phyloP scores from a whole-genome alignment of 2,888 invertebrate genomes.

The Labia minor region DNA sequence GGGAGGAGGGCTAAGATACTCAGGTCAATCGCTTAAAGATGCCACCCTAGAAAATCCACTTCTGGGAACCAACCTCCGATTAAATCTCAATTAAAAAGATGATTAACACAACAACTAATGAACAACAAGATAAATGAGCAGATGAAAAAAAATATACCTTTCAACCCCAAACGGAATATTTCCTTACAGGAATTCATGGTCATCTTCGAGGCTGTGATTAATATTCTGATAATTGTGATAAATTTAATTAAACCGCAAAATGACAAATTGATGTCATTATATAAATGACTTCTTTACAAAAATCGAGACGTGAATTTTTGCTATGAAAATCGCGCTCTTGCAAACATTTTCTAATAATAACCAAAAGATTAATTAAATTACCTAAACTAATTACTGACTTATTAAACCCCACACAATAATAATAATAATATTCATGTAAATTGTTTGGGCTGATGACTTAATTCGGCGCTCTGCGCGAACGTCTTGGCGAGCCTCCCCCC shows the following conservation, averaged over 20 bases:
- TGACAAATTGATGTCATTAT: background rate
- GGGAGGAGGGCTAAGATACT: background rate
- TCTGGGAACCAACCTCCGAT: too few species aligned
- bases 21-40: background rate
- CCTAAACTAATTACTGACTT: conserved; percentile 13
- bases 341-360: background rate
- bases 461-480: conserved; percentile 1
- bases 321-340: background rate
- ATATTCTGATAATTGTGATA: too few species aligned
- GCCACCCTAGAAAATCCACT: too few species aligned
- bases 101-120: too few species aligned
- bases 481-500: background rate
- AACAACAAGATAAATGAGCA: too few species aligned
- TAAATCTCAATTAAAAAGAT: too few species aligned
- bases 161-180: too few species aligned
- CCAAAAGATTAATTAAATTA: conserved; percentile 4
- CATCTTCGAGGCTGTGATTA: too few species aligned
- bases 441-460: conserved; percentile 13
- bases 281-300: background rate
- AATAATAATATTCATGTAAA: conserved; percentile 8
- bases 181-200: too few species aligned
- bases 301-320: background rate
- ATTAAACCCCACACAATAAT: conserved; percentile 13
- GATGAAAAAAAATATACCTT: too few species aligned
- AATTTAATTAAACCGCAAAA: background rate